Conservation (phyloP, 2,888 invertebrate species). For the Cerastis leucographa region DNA sequence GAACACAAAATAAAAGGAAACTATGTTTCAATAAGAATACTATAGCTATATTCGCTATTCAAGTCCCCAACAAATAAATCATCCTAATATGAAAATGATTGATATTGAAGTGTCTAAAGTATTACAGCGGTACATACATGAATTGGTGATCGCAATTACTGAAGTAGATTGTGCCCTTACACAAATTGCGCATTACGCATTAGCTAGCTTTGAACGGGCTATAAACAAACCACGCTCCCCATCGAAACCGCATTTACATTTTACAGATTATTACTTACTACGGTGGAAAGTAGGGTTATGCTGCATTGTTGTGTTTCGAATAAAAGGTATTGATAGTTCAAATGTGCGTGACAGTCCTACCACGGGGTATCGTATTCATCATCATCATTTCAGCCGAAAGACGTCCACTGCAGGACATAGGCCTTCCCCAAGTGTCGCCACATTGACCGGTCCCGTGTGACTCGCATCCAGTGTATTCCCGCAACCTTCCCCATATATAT, state of each 20-base stretch:
- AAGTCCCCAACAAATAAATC: neutral
- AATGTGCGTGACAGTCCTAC: neutral
- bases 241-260: slow-evolving; percentile 43
- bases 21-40: neutral
- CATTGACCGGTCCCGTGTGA: too few species aligned
- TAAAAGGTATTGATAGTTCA: neutral
- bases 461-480: too few species aligned
- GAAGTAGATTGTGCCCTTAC: slow-evolving; percentile 60
- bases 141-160: slow-evolving; percentile 47
- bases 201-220: slow-evolving; percentile 28
- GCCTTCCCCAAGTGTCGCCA: too few species aligned
- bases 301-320: slow-evolving; percentile 8
- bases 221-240: slow-evolving; percentile 42
- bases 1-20: neutral
- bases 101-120: slow-evolving; percentile 27
- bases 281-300: neutral
- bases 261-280: slow-evolving; percentile 43
- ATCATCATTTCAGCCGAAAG: too few species aligned
- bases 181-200: slow-evolving; percentile 54
- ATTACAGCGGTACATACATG: slow-evolving; percentile 10
- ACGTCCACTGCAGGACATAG: too few species aligned
- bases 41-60: neutral
- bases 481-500: too few species aligned
- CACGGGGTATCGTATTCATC: neutral
- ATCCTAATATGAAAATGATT: slow-evolving; percentile 11